Conservation (phyloP, 2,888 invertebrate genomes). For the Scaptodrosophila latifasciaeformis region DNA sequence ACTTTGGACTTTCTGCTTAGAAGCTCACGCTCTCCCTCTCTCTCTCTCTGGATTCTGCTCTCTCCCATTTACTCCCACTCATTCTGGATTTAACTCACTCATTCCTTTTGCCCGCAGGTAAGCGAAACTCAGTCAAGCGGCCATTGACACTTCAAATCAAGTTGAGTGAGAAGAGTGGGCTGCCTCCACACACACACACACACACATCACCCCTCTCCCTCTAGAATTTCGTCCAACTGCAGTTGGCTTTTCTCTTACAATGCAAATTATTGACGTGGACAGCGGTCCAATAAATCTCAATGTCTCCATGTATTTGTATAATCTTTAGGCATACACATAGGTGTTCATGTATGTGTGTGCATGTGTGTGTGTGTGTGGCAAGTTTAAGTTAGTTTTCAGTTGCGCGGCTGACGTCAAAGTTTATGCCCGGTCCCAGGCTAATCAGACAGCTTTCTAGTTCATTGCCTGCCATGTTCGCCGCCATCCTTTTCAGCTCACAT, state of each 20-base stretch:
- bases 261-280: slow-evolving; percentile 65
- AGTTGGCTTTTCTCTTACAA: slow-evolving; percentile 15
- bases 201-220: too few relatives aligned
- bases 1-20: too few relatives aligned
- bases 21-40: too few relatives aligned
- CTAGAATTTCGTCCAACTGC: too few relatives aligned
- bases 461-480: slow-evolving; percentile 44
- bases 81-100: too few relatives aligned
- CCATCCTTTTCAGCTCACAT: too few relatives aligned
- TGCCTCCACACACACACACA: background rate
- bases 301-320: slow-evolving; percentile 16
- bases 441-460: slow-evolving; percentile 66
- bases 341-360: slow-evolving; percentile 19
- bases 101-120: too few relatives aligned
- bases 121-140: slow-evolving; percentile 27
- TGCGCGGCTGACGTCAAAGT: slow-evolving; percentile 25
- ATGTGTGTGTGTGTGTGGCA: slow-evolving; percentile 16
- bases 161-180: slow-evolving; percentile 18
- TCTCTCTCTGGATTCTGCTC: too few relatives aligned
- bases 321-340: too few relatives aligned
- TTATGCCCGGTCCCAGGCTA: slow-evolving; percentile 55
- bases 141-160: slow-evolving; percentile 52
- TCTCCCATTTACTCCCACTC: too few relatives aligned
- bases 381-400: slow-evolving; percentile 44
- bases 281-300: slow-evolving; percentile 56